A percentile compares a stretch with the other conserved stretches of the same genome.
Evolutionary conservation across 2,113 vertebrate genomes (phyloP).

Genomic region (Esox niger): DNA sequence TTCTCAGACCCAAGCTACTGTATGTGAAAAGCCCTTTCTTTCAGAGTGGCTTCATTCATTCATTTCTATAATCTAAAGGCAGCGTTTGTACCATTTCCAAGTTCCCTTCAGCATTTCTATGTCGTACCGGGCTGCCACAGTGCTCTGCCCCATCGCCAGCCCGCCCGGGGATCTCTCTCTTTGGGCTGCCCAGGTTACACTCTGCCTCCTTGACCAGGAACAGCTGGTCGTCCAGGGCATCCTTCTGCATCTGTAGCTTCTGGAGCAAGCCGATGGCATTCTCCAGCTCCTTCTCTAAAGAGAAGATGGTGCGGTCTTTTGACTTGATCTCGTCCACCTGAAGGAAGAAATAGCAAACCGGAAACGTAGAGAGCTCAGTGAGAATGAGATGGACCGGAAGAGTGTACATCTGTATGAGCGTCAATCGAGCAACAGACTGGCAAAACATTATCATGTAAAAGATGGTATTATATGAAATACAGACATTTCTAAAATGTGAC

Average conservation of each 20-base stretch:
- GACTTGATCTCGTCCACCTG: slow-evolving; percentile 98
- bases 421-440: no score
- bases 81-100: no score
- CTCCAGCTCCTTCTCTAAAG: slow-evolving; percentile 94
- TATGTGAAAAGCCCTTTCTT: no score
- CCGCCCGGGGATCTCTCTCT: slow-evolving; percentile 94
- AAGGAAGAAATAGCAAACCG: slow-evolving; percentile 2
- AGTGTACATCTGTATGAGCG: no score
- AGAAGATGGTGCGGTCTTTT: slow-evolving; percentile 94
- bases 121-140: slow-evolving; percentile 89
- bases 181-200: slow-evolving; percentile 94
- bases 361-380: not conserved
- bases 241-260: slow-evolving; percentile 95
- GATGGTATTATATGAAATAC: no score
- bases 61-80: no score
- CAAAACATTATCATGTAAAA: no score
- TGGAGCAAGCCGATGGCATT: slow-evolving; percentile 87
- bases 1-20: no score
- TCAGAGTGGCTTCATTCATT: not conserved
- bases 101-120: no score
- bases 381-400: not conserved
- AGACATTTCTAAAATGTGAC: no score
- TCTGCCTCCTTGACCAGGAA: slow-evolving; percentile 97
- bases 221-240: slow-evolving; percentile 94
- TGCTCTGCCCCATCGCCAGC: slow-evolving; percentile 93